Evolutionary conservation across 2,113 vertebrate species (phyloP).

Genomic region (Electrona antarctica): DNA sequence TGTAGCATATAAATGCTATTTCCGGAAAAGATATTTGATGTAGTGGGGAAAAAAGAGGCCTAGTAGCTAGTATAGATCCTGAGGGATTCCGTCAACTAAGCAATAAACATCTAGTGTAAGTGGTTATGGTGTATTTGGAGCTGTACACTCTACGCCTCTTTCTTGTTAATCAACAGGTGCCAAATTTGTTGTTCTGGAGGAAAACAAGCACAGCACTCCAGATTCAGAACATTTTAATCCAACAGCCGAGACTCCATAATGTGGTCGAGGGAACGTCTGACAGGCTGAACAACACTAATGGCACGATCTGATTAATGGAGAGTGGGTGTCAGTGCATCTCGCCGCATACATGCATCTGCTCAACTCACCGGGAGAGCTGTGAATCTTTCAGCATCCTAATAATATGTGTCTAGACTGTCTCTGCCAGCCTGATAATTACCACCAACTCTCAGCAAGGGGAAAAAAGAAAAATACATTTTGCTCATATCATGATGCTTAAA

Average conservation of each 20-base stretch:
- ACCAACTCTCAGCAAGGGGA: conserved; percentile 14
- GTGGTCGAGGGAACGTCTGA: conserved; percentile 32
- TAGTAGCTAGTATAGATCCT: too few species aligned
- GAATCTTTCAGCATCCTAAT: conserved; percentile 38
- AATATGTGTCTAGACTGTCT: conserved; percentile 18
- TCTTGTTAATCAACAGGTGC: conserved; percentile 40
- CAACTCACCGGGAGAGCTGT: conserved; percentile 19
- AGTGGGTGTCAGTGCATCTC: conserved; percentile 63
- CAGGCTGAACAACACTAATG: conserved; percentile 41
- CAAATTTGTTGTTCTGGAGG: conserved; percentile 46
- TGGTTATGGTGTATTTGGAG: too few species aligned
- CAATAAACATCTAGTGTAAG: too few species aligned
- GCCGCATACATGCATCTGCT: conserved; percentile 13
- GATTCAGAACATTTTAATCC: conserved; percentile 35
- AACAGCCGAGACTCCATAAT: conserved; percentile 7
- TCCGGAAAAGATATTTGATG: too few species aligned
- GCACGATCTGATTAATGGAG: conserved; percentile 56
- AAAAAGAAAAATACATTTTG: conserved; percentile 8
- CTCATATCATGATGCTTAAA: neutral
- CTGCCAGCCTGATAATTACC: conserved; percentile 16
- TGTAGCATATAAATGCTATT: too few species aligned
- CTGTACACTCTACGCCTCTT: too few species aligned
- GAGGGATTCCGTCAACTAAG: too few species aligned
- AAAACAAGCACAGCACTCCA: conserved; percentile 47
- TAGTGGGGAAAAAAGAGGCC: too few species aligned